Evolutionary conservation across 2,888 invertebrate genomes (phyloP), one percentile per base, ranked within the genome.

Genomic region (Branchipolynoe longqiensis): DNA sequence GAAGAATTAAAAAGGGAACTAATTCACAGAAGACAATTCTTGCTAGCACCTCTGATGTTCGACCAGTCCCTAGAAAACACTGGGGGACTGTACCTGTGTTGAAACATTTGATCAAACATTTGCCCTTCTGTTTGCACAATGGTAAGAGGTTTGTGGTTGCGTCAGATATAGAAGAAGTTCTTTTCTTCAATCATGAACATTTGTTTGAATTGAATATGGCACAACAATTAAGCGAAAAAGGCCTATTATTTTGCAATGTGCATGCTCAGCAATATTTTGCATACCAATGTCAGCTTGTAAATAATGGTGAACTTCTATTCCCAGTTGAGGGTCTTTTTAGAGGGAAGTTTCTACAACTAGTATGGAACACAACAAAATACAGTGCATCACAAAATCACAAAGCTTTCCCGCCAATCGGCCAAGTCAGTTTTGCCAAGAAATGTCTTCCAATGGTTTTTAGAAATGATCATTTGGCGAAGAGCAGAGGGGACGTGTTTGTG

Each of bases 151-250:
- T 36, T 69, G 69, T 78, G 6, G 8, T 78, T 4, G 18, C 48
- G 28, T 78, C 78, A n/a, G 78, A 78, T 48, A 48, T 78, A 6
- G 54, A 41, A 41, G 78, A 78, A 48, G 78, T 78, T 25, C 3
- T 78, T 2, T 48, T 78, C 28, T 25, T 48, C 25, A 31, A 28
- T 25, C 69, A 62, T 62, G 25, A 62, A 28, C n/a, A 25, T 18
- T 18, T 8, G 48, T 48, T 48, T 48, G 48, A 48, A 48, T n/a
- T n/a, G n/a, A n/a, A 48, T 48, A 8, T 48, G 48, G 48, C n/a
- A 48, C 8, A 48, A 12, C 8, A 48, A 48, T 58, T 58, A 14
- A n/a, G 58, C 14, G 18, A 18, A n/a, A 31, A 6, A 25, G 31
- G 14, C 2, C 22, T 62, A 62, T 18, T 14, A 1, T 62, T n/a